Base-by-base conservation (phyloP, 2,113 vertebrate genomes). In the Thamnaconus septentrionalis region DNA sequence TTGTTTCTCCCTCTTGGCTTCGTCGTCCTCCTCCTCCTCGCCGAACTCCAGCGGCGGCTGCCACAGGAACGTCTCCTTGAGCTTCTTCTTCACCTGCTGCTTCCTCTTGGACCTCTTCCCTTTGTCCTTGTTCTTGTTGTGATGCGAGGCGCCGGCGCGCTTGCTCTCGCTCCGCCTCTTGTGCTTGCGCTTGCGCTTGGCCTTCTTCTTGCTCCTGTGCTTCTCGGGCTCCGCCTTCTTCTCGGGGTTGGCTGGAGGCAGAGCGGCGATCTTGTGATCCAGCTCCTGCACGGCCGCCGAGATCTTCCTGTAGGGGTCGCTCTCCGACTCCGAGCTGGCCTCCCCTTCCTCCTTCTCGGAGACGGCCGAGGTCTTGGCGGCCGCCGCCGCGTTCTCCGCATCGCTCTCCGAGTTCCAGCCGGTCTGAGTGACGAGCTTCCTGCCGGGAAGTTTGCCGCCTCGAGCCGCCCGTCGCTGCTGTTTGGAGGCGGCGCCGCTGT, bases 261-360 rank as follows among this genome's bases (percentile, higher is more conserved):
- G 41, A 5, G 83, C 50, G 4, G 51, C 31, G 6, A 53, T 69
- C 42, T 61, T 65, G 0, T 79, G 82, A 0, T 79, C 61, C 40
- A 75, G 45, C 4, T 66, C 70, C 39, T 53, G 56, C 7, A 56
- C 73, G 7, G 72, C 18, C 1, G 62, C 67, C 0, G 80, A 52
- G 0, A 69, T 87, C 3, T 83, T 72, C 74, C 73, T 86, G 52
- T 40, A 76, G 10, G 5, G 68, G 6, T 80, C 76, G 0, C 75
- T 73, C 5, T 96, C 96, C 0, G 96, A 95, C 53, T 95, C 97
- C 1, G 96, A 94, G 1, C 93, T 93, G 6, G 96, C 96, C 64
- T 99, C 97, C 1, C 97, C 97, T 86, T 98, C 97, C 64, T 99
- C 97, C 83, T 98, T 98, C 55, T 94, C 88, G 11, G 95, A 96